Evolutionary conservation across 2,888 invertebrate genomes (phyloP).

Genomic region (Nemapogon koenigi): DNA sequence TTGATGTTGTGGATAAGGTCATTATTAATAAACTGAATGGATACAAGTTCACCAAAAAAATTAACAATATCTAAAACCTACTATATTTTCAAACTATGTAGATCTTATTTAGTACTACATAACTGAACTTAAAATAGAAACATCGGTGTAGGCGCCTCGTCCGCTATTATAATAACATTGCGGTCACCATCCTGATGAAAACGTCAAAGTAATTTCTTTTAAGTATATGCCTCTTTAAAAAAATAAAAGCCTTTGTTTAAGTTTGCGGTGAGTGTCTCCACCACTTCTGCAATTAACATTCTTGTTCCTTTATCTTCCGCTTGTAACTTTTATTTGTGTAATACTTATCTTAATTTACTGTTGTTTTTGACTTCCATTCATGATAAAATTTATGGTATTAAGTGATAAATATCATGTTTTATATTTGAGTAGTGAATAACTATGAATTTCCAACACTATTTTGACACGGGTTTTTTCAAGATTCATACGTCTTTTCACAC

Average conservation of each 20-base stretch:
- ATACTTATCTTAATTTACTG: too few species aligned
- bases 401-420: background rate
- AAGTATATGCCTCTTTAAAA: conserved; percentile 56
- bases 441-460: background rate
- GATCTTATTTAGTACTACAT: too few species aligned
- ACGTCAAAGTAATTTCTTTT: conserved; percentile 46
- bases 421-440: background rate
- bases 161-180: conserved; percentile 52
- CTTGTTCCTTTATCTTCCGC: conserved; percentile 14
- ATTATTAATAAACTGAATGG: too few species aligned
- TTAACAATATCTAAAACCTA: too few species aligned
- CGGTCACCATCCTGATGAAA: conserved; percentile 50
- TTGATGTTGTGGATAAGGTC: too few species aligned
- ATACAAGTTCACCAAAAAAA: too few species aligned
- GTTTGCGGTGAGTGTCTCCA: conserved; percentile 30
- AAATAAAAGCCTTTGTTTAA: conserved; percentile 44
- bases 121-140: too few species aligned
- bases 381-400: background rate
- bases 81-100: too few species aligned
- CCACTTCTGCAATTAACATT: conserved; percentile 44
- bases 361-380: background rate
- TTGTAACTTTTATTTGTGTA: too few species aligned
- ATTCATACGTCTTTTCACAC: too few species aligned
- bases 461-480: too few species aligned
- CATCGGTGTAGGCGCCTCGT: conserved; percentile 30